A percentile compares a stretch with the other conserved stretches of the same genome.
Conservation (phyloP, 2,888 invertebrate genomes). For the Prosopocoilus inquinatus region DNA sequence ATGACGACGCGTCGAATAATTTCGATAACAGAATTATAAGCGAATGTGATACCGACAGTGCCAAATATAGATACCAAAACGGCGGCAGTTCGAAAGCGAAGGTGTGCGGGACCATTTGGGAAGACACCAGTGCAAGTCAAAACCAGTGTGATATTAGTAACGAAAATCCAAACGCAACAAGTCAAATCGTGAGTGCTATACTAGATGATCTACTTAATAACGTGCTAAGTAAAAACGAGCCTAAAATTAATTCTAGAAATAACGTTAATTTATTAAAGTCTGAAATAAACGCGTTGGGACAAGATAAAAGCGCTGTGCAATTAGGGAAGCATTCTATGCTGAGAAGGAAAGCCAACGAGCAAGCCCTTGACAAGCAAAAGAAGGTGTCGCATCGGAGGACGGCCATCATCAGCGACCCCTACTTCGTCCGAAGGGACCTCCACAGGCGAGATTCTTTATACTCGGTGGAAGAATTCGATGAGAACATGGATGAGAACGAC, state of each 20-base stretch:
- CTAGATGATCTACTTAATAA: not conserved
- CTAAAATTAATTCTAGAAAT: no score
- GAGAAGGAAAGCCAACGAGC: constrained; percentile 3
- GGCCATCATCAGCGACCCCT: constrained; percentile 7
- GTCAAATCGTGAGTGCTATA: not conserved
- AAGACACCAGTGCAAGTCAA: not conserved
- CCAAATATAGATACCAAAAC: constrained; percentile 16
- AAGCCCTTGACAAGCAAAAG: constrained; percentile 2
- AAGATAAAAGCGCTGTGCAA: no score
- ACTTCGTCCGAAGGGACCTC: constrained; percentile 3
- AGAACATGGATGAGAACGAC: constrained; percentile 26
- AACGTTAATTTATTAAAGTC: no score
- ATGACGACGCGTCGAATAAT: not conserved
- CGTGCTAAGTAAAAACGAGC: not conserved
- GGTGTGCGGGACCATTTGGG: not conserved
- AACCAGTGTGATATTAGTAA: not conserved
- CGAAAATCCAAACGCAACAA: not conserved
- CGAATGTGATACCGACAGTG: not conserved
- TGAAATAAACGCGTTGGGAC: no score
- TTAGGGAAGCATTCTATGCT: not conserved
- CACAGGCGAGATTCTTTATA: constrained; percentile 27
- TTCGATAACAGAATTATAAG: constrained; percentile 4
- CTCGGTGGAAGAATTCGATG: constrained; percentile 32
- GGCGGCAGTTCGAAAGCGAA: not conserved
- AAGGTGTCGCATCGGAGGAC: constrained; percentile 12